These are phyloP conservation scores for Tetragnatha versicolor DNA, from an alignment of 1,140 invertebrate species.

Conservation along the genomic window DNA sequence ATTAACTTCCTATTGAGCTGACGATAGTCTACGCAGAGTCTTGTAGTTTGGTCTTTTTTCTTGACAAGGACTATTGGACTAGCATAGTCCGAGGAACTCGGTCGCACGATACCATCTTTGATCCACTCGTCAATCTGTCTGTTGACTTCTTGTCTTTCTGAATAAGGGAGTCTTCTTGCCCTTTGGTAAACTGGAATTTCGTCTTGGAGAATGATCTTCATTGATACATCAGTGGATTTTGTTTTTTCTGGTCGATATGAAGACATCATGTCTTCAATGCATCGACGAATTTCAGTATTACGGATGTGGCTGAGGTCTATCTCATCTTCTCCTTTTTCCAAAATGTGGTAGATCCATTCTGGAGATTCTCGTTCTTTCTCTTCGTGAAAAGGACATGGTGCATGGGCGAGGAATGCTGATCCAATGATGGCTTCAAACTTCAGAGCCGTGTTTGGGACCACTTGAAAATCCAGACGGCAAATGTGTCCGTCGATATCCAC, in stretches of 20 bases:
- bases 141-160: too few relatives aligned
- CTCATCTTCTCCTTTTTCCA: neutral
- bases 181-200: too few relatives aligned
- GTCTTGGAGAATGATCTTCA: too few relatives aligned
- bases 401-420: neutral
- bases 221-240: too few relatives aligned
- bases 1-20: slow-evolving; percentile 17
- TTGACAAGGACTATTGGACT: slow-evolving; percentile 40
- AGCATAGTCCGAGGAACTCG: neutral
- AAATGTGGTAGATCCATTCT: neutral
- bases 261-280: neutral
- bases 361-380: neutral
- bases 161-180: too few relatives aligned
- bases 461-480: neutral
- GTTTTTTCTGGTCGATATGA: neutral
- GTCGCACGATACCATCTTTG: neutral
- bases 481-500: neutral
- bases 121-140: slow-evolving; percentile 8
- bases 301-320: neutral
- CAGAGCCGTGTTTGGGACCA: neutral
- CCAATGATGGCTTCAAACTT: neutral
- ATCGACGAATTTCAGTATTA: neutral
- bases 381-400: neutral
- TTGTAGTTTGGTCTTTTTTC: slow-evolving; percentile 54
- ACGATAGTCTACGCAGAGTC: slow-evolving; percentile 56